A percentile compares a stretch with the other conserved stretches of the same genome.
Conservation (phyloP, 2,113 vertebrate genomes). For the Manacus vitellinus region DNA sequence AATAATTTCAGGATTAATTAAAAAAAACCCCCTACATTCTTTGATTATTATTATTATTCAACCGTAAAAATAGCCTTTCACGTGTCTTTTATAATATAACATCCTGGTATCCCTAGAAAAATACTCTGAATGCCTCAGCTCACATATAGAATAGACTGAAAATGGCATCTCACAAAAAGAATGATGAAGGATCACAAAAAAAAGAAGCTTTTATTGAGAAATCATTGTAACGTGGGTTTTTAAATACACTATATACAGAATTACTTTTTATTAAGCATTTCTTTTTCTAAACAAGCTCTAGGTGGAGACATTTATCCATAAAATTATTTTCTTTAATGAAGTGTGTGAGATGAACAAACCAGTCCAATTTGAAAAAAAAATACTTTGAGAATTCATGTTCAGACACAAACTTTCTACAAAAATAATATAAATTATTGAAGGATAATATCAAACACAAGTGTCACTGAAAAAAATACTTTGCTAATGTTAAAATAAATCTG, state of each 20-base stretch:
- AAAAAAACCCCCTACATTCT: fast-evolving
- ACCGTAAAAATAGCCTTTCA: neutral
- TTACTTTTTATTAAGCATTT: neutral
- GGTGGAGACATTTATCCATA: slow-evolving; percentile 69
- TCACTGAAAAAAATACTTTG: neutral
- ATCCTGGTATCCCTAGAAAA: neutral
- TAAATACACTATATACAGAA: neutral
- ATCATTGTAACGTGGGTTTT: neutral
- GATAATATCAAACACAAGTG: slow-evolving; percentile 19
- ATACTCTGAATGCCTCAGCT: neutral
- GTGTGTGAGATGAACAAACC: neutral
- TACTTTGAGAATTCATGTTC: neutral
- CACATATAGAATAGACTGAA: neutral
- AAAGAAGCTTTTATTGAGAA: neutral
- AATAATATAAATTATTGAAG: slow-evolving; percentile 23
- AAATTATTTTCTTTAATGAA: slow-evolving; percentile 28
- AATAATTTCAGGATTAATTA: neutral
- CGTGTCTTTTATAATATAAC: neutral
- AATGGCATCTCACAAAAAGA: neutral
- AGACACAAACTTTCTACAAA: slow-evolving; percentile 1
- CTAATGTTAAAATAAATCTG: slow-evolving; percentile 26
- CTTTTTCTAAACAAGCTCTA: slow-evolving; percentile 44
- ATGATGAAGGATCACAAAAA: neutral
- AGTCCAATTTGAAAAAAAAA: neutral
- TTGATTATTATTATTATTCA: neutral